Evolutionary conservation across 2,113 vertebrate species (phyloP).

Genomic region (human (Homo sapiens)): GRCh38 chr9:110377001-110377500

Average conservation of each 20-base stretch:
- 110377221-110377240: background rate
- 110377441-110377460: background rate
- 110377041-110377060: background rate
- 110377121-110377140: background rate
- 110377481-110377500: slow-evolving; percentile 16
- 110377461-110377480: slow-evolving; percentile 1
- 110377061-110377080: background rate
- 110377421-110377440: background rate
- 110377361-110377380: slow-evolving; percentile 89
- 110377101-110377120: background rate
- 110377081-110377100: background rate
- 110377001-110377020: background rate
- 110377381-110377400: background rate
- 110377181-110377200: background rate
- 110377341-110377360: slow-evolving; percentile 96
- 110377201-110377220: background rate
- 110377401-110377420: background rate
- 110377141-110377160: background rate
- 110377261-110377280: slow-evolving; percentile 95
- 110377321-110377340: slow-evolving; percentile 95
- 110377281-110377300: slow-evolving; percentile 98
- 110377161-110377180: background rate
- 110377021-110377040: background rate
- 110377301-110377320: slow-evolving; percentile 93
- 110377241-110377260: background rate